Evolutionary conservation across 2,888 invertebrate genomes (phyloP).

Genomic region (Netelia melanura): DNA sequence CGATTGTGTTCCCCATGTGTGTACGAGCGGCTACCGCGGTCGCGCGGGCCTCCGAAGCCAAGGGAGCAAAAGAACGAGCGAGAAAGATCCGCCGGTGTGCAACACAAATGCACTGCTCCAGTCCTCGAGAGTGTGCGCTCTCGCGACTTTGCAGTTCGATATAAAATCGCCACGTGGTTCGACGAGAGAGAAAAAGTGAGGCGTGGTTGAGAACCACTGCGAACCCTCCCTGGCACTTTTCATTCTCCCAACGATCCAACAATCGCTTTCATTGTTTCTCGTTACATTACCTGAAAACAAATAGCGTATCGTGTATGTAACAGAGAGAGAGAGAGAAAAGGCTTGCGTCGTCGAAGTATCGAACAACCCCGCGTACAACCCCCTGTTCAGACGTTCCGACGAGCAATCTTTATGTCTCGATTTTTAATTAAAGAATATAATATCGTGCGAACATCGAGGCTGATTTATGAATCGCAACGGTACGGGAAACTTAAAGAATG

Average conservation of each 20-base stretch:
- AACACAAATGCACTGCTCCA: neutral
- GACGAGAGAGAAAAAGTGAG: conserved; percentile 52
- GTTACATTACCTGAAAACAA: conserved; percentile 72
- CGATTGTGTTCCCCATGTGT: conserved; percentile 76
- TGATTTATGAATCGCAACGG: conserved; percentile 76
- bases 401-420: conserved; percentile 76
- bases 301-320: conserved; percentile 39
- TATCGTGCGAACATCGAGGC: conserved; percentile 76
- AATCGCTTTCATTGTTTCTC: conserved; percentile 77
- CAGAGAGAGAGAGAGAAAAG: conserved; percentile 23
- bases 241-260: conserved; percentile 59
- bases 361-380: conserved; percentile 40
- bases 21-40: conserved; percentile 55
- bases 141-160: conserved; percentile 53
- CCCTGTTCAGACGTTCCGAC: conserved; percentile 51
- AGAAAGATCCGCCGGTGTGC: conserved; percentile 39
- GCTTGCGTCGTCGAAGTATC: neutral
- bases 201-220: conserved; percentile 65
- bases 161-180: conserved; percentile 62
- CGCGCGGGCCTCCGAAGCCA: conserved; percentile 34
- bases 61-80: conserved; percentile 32
- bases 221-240: conserved; percentile 47
- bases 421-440: conserved; percentile 81
- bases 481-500: conserved; percentile 40
- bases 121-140: conserved; percentile 13